A percentile compares a stretch with the other conserved stretches of the same genome.
These are phyloP conservation scores for Hephaestus fuliginosus DNA, from an alignment of 2,797 vertebrate species.

Conservation along the genomic window DNA sequence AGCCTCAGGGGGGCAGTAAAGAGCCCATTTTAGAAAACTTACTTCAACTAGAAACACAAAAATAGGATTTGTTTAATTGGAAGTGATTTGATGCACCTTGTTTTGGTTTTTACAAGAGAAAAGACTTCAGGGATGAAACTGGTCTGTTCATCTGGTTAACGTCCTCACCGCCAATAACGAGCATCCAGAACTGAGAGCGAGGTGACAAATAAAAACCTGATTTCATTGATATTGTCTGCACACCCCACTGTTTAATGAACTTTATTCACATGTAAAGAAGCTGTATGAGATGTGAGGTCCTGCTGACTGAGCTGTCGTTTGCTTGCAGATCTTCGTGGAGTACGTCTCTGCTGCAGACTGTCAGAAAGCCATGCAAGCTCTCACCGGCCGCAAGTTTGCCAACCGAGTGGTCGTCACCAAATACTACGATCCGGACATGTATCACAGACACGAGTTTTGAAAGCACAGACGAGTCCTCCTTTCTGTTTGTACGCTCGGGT, in stretches of 20 bases:
- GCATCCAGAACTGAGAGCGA: not conserved
- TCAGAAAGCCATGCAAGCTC: constrained; percentile 88
- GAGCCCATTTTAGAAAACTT: no score
- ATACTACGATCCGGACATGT: constrained; percentile 87
- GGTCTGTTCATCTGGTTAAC: not conserved
- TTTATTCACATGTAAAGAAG: not conserved
- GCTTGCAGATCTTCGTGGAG: constrained; percentile 86
- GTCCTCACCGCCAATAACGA: not conserved
- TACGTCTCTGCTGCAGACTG: constrained; percentile 85
- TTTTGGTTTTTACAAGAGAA: not conserved
- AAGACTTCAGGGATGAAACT: no score
- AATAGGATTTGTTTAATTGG: no score
- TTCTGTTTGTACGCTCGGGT: constrained; percentile 14
- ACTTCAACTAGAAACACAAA: not conserved
- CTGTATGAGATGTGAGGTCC: not conserved
- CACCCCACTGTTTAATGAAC: not conserved
- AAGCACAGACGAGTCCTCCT: constrained; percentile 34
- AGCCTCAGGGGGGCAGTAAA: no score
- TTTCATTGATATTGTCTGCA: not conserved
- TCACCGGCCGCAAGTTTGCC: constrained; percentile 87
- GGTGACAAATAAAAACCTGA: not conserved
- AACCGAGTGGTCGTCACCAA: constrained; percentile 89
- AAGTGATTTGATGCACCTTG: no score
- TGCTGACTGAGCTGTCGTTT: not conserved
- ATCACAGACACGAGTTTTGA: constrained; percentile 87